Evolutionary conservation across 2,888 invertebrate genomes (phyloP).

Genomic region (Phyllotreta cruciferae): DNA sequence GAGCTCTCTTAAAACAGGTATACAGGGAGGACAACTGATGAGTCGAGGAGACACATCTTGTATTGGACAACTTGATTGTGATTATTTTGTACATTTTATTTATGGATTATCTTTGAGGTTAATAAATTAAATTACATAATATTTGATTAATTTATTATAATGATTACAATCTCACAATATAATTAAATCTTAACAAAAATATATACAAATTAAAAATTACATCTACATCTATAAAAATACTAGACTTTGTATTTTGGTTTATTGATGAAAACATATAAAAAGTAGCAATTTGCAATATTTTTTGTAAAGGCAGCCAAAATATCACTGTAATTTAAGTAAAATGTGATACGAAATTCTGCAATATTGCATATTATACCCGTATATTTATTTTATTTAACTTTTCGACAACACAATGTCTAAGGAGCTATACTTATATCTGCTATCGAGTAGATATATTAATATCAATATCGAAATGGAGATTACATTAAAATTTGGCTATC

Average conservation of each 20-base stretch:
- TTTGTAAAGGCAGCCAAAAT: slow-evolving; percentile 12
- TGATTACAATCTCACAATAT: too few species aligned
- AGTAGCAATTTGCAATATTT: slow-evolving; percentile 1
- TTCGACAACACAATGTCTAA: not conserved
- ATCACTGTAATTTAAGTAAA: slow-evolving; percentile 8
- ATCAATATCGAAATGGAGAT: too few species aligned
- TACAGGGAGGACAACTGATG: too few species aligned
- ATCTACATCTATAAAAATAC: not conserved
- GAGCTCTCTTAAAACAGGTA: not conserved
- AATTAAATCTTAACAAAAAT: slow-evolving; percentile 15
- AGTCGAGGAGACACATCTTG: not conserved
- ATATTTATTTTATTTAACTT: not conserved
- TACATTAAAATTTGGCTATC: too few species aligned
- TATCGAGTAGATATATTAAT: too few species aligned
- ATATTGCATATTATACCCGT: slow-evolving; percentile 6
- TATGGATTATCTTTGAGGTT: too few species aligned
- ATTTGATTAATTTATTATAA: too few species aligned
- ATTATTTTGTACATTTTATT: slow-evolving; percentile 3
- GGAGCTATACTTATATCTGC: too few species aligned
- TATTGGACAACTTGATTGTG: not conserved
- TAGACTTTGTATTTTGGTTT: not conserved
- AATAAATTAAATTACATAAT: too few species aligned
- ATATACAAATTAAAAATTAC: slow-evolving; percentile 17
- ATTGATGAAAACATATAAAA: not conserved
- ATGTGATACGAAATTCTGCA: slow-evolving; percentile 16